Evolutionary conservation across 2,113 vertebrate species (phyloP), one percentile per base, ranked within the genome.

Genomic region (Neoarius graeffei): DNA sequence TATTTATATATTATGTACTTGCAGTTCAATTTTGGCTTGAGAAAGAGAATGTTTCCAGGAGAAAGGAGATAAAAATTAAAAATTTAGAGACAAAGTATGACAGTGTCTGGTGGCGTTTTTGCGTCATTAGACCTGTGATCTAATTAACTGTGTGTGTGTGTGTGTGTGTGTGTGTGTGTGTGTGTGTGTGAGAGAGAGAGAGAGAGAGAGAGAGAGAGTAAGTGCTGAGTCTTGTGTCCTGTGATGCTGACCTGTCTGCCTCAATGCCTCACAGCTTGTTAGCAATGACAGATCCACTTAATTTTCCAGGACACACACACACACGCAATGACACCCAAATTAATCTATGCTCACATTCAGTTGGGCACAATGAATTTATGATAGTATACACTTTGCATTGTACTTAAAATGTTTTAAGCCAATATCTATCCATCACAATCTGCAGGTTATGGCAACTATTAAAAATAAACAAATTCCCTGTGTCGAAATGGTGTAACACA

Each of bases 201-300:
- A 85, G 54, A 35, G 89, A 77, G 23, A 54, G 86, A 42, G 42
- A 42, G 42, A 42, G 76, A 83, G 52, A 85, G 64, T 86, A 59
- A 54, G 62, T 57, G 64, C 67, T 85, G 66, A 67, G 30, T 85
- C 83, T n/a, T 86, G 85, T 91, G 89, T 92, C 88, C 89, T 89
- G 86, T 91, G 91, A 88, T 83, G 90, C 85, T 93, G 94, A 94
- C 94, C 95, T 94, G 92, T 91, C 93, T 91, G 90, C 85, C 92
- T 94, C 89, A 69, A 87, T 88, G 91, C 93, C 94, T 95, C 93
- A 92, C 90, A 93, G 94, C 95, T 95, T 94, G 94, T 95, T 95
- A 96, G 94, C 92, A 93, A 94, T 95, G 94, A 95, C 94, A 95
- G 94, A 95, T 94, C 92, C 90, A 92, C 50, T 88, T 89, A 91